These are phyloP conservation scores for Pica pica DNA, from an alignment of 2,113 vertebrate species.

Conservation along the genomic window DNA sequence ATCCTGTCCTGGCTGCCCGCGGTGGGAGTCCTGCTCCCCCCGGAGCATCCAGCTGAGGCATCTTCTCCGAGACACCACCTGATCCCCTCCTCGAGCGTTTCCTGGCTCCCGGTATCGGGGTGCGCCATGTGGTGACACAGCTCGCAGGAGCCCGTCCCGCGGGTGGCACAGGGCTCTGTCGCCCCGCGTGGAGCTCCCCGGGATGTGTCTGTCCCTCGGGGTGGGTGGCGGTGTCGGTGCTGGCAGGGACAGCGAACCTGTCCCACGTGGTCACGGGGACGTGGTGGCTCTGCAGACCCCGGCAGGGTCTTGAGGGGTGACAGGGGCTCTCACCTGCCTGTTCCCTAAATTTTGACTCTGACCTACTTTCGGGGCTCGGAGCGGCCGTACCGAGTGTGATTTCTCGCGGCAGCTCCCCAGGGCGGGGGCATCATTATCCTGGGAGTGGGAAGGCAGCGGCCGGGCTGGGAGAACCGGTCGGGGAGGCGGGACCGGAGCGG, in stretches of 20 bases:
- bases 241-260: not conserved
- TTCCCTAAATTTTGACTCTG: not conserved
- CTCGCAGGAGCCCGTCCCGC: not conserved
- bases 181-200: not conserved
- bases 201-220: not conserved
- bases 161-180: not conserved
- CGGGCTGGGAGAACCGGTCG: constrained; percentile 39
- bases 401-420: not conserved
- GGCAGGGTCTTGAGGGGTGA: not conserved
- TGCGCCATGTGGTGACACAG: not conserved
- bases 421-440: constrained; percentile 11
- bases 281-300: not conserved
- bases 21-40: not conserved
- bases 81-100: not conserved
- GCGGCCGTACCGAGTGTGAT: not conserved
- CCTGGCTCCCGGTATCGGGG: not conserved
- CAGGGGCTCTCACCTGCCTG: not conserved
- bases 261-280: rapidly evolving
- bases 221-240: not conserved
- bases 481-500: not conserved
- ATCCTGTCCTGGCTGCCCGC: not conserved
- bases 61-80: not conserved
- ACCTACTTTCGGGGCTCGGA: not conserved
- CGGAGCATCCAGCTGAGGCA: not conserved
- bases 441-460: constrained; percentile 22